phyloP scores from a whole-genome alignment of 2,888 invertebrate species.

The Agrilus mali region DNA sequence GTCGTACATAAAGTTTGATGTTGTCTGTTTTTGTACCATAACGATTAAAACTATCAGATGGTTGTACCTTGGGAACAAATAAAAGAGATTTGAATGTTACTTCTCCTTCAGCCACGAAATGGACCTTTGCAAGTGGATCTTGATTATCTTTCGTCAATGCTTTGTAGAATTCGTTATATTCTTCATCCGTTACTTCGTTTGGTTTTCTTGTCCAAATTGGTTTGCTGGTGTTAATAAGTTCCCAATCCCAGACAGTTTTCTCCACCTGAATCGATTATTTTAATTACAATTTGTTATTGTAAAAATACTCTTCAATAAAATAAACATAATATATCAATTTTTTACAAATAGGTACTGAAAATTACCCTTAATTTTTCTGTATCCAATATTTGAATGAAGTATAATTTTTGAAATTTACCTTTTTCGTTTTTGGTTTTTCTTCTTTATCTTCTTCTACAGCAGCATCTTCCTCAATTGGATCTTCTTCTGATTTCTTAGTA shows the following conservation, averaged over 20 bases:
- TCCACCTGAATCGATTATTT: constrained; percentile 40
- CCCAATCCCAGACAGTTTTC: constrained; percentile 98
- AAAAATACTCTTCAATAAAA: background rate
- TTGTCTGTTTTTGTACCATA: constrained; percentile 91
- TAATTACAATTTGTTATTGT: background rate
- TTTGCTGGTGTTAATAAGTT: constrained; percentile 89
- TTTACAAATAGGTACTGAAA: too few species aligned
- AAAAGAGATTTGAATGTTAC: constrained; percentile 96
- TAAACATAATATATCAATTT: too few species aligned
- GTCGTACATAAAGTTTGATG: constrained; percentile 92
- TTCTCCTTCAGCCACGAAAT: constrained; percentile 98
- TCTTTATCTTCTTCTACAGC: constrained; percentile 64
- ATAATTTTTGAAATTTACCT: constrained; percentile 20
- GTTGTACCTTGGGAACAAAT: constrained; percentile 84
- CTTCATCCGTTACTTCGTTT: constrained; percentile 68
- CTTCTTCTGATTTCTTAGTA: constrained; percentile 41
- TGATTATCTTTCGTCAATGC: constrained; percentile 81
- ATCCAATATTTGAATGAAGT: too few species aligned
- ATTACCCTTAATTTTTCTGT: too few species aligned
- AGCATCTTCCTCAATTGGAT: constrained; percentile 46
- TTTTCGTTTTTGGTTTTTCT: constrained; percentile 70
- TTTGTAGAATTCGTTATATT: constrained; percentile 94
- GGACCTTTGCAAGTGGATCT: constrained; percentile 75
- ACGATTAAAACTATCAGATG: constrained; percentile 86
- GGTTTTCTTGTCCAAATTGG: constrained; percentile 97